Percentiles rank a stretch among this genome's conserved stretches.
These are phyloP conservation scores for Aphelinus atriplicis DNA, from an alignment of 1,140 invertebrate genomes.

Conservation along the genomic window DNA sequence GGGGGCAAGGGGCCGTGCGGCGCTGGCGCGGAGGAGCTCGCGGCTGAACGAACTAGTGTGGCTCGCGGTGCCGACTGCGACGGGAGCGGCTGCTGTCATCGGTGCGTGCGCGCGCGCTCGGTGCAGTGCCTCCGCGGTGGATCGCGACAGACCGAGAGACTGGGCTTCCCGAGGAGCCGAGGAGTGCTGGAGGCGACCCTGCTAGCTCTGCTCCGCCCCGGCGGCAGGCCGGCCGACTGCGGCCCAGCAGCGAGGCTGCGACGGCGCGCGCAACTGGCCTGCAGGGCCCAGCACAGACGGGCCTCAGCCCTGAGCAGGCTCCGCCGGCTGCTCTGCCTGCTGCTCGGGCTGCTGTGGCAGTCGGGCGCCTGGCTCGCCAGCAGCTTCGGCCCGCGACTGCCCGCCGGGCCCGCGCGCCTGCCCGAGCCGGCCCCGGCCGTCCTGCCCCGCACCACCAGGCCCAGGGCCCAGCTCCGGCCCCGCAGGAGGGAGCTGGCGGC, in stretches of 20 bases:
- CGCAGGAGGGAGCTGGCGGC: background rate
- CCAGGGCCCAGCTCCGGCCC: background rate
- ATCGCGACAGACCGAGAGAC: no score
- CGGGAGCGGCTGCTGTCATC: background rate
- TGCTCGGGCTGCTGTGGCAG: no score
- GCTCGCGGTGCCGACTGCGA: background rate
- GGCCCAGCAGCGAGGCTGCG: background rate
- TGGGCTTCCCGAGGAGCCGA: no score
- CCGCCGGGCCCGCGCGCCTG: background rate
- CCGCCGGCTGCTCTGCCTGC: background rate
- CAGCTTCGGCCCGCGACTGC: background rate
- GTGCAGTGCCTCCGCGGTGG: background rate
- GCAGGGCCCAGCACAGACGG: constrained; percentile 4
- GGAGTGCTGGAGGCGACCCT: no score
- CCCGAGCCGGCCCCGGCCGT: background rate
- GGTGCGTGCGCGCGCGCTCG: background rate
- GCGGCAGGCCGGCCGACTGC: constrained; percentile 4
- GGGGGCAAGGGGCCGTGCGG: no score
- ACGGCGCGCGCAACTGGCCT: constrained; percentile 2
- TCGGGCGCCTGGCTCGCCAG: no score
- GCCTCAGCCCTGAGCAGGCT: constrained; percentile 5
- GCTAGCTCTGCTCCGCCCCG: background rate
- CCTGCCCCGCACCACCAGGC: background rate
- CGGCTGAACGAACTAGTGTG: no score
- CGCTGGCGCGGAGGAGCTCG: no score